Evolutionary conservation across 2,888 invertebrate species (phyloP).

Genomic region (Sphaeridia pumilis): DNA sequence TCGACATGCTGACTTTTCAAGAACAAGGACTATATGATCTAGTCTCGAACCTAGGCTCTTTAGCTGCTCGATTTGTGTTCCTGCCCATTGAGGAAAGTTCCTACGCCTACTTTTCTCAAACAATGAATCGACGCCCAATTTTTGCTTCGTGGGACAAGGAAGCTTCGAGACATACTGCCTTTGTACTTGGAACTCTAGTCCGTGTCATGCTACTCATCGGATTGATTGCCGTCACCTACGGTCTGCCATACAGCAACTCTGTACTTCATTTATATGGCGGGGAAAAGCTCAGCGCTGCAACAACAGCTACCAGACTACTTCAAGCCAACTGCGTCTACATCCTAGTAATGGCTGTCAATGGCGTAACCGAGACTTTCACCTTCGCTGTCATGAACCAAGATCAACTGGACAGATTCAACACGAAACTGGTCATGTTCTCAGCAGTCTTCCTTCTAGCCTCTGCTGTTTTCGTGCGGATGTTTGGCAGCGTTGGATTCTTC

Average conservation of each 20-base stretch:
- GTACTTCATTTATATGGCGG: slow-evolving; percentile 82
- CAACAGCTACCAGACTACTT: slow-evolving; percentile 56
- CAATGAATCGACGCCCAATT: slow-evolving; percentile 58
- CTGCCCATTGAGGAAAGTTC: slow-evolving; percentile 94
- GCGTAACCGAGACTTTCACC: slow-evolving; percentile 91
- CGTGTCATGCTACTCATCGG: slow-evolving; percentile 81
- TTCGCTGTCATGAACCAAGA: slow-evolving; percentile 87
- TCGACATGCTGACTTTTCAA: slow-evolving; percentile 78
- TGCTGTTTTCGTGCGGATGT: slow-evolving; percentile 63
- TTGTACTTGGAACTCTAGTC: slow-evolving; percentile 66
- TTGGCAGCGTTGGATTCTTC: slow-evolving; percentile 91
- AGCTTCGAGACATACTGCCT: slow-evolving; percentile 40
- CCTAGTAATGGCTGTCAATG: slow-evolving; percentile 83
- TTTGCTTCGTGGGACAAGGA: slow-evolving; percentile 22
- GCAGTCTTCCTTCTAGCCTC: slow-evolving; percentile 70
- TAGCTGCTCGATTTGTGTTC: slow-evolving; percentile 91
- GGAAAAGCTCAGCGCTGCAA: slow-evolving; percentile 57
- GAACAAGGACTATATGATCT: slow-evolving; percentile 97
- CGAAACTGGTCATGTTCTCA: slow-evolving; percentile 79
- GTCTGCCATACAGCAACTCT: slow-evolving; percentile 80
- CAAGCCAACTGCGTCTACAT: slow-evolving; percentile 84
- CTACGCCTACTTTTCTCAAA: slow-evolving; percentile 93
- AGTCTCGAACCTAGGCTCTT: slow-evolving; percentile 90
- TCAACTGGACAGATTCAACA: slow-evolving; percentile 80
- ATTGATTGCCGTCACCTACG: slow-evolving; percentile 73